Evolutionary conservation across 2,113 vertebrate species (phyloP).

Genomic region (Scomber colias): DNA sequence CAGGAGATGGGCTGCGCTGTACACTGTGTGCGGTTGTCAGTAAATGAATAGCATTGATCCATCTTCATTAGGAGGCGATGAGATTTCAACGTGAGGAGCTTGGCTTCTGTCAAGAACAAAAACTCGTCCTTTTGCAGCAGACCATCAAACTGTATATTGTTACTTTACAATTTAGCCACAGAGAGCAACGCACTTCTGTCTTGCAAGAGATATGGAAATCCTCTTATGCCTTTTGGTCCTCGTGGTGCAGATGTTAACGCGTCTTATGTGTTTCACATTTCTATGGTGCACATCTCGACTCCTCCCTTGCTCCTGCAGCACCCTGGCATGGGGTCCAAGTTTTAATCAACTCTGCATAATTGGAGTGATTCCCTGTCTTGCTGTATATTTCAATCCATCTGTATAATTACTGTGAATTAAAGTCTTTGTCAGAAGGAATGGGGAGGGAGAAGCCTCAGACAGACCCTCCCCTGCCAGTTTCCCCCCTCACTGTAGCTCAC

Average conservation of each 20-base stretch:
- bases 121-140: slow-evolving; percentile 48
- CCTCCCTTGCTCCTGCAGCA: slow-evolving; percentile 57
- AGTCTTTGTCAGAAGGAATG: slow-evolving; percentile 71
- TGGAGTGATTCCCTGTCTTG: slow-evolving; percentile 81
- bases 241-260: slow-evolving; percentile 33
- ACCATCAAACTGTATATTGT: slow-evolving; percentile 70
- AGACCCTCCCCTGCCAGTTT: slow-evolving; percentile 32
- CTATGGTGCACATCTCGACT: slow-evolving; percentile 52
- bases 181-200: slow-evolving; percentile 14
- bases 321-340: slow-evolving; percentile 74
- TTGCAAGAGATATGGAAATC: slow-evolving; percentile 14
- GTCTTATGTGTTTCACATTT: slow-evolving; percentile 26
- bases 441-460: slow-evolving; percentile 45
- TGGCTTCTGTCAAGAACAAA: slow-evolving; percentile 52
- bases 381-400: slow-evolving; percentile 81
- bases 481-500: slow-evolving; percentile 50
- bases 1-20: slow-evolving; percentile 75
- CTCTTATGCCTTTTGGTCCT: slow-evolving; percentile 11
- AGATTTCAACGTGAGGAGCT: slow-evolving; percentile 60
- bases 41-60: slow-evolving; percentile 87
- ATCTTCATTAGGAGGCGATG: slow-evolving; percentile 87
- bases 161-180: slow-evolving; percentile 38
- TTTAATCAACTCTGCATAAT: slow-evolving; percentile 83
- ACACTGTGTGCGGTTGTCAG: slow-evolving; percentile 81
- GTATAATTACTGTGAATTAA: slow-evolving; percentile 80